A percentile compares a stretch with the other conserved stretches of the same genome.
Evolutionary conservation across 1,140 invertebrate genomes (phyloP).

Genomic region (Drosophila parvula): DNA sequence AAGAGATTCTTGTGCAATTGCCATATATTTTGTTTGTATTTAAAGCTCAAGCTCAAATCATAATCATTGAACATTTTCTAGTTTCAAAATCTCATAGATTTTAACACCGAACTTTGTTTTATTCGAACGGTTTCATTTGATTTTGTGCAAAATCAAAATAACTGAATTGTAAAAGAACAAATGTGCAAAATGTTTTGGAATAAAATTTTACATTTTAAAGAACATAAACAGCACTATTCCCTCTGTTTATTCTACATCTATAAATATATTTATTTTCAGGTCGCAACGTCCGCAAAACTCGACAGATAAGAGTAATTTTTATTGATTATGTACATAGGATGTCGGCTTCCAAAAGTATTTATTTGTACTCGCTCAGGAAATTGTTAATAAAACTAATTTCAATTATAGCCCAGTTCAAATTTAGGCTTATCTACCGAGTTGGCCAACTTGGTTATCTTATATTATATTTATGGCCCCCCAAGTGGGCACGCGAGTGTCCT

Average conservation of each 20-base stretch:
- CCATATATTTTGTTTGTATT: slow-evolving; percentile 14
- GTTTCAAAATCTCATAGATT: slow-evolving; percentile 64
- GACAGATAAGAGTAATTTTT: slow-evolving; percentile 2
- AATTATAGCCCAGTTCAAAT: slow-evolving; percentile 19
- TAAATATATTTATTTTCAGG: slow-evolving; percentile 10
- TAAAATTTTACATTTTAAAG: slow-evolving; percentile 70
- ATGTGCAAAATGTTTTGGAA: slow-evolving; percentile 63
- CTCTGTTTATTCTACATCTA: background rate
- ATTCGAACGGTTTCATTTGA: slow-evolving; percentile 12
- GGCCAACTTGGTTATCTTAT: slow-evolving; percentile 18
- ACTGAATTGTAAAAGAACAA: slow-evolving; percentile 43
- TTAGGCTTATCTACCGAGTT: slow-evolving; percentile 17
- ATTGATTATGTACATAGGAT: slow-evolving; percentile 5
- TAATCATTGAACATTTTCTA: slow-evolving; percentile 42
- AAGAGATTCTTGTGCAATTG: slow-evolving; percentile 76
- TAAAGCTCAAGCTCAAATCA: slow-evolving; percentile 27
- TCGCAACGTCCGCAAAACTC: background rate
- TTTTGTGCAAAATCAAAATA: slow-evolving; percentile 24
- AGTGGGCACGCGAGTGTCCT: slow-evolving; percentile 27
- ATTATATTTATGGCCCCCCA: slow-evolving; percentile 26
- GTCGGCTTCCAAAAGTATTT: background rate
- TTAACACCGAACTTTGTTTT: slow-evolving; percentile 14
- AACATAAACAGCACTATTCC: background rate
- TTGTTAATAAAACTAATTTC: slow-evolving; percentile 37
- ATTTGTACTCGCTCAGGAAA: slow-evolving; percentile 26